Conservation (phyloP, 2,888 invertebrate species). For the Perdita meconis region DNA sequence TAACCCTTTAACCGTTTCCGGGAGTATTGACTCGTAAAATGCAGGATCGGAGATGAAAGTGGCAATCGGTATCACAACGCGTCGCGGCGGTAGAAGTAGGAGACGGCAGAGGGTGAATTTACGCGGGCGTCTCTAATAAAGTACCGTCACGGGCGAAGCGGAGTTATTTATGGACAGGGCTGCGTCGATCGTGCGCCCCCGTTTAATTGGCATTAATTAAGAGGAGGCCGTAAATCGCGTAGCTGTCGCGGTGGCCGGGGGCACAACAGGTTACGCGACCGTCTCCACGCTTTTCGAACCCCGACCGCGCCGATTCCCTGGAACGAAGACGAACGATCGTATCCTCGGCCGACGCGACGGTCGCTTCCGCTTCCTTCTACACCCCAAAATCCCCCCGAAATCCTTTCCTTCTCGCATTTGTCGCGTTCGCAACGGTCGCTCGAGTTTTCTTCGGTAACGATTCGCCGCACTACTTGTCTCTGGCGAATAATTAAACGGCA, state of each 20-base stretch:
- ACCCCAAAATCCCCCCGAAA: no score
- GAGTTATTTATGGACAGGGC: conserved; percentile 47
- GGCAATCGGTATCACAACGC: conserved; percentile 11
- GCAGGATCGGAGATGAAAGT: no score
- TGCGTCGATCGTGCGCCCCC: conserved; percentile 33
- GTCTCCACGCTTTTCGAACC: conserved; percentile 32
- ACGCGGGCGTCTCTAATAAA: conserved; percentile 30
- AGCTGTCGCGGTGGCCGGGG: conserved; percentile 26
- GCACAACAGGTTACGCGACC: conserved; percentile 43
- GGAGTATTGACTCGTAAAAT: no score
- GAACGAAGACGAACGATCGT: conserved; percentile 55
- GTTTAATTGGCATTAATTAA: conserved; percentile 62
- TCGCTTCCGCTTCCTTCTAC: background rate
- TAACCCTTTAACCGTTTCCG: no score
- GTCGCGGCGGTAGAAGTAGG: background rate
- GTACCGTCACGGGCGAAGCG: conserved; percentile 5
- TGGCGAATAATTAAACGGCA: conserved; percentile 32
- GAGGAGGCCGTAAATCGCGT: conserved; percentile 54
- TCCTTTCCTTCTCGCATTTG: no score
- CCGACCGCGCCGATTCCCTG: background rate
- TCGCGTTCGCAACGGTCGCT: background rate
- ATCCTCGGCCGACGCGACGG: background rate
- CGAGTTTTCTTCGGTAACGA: conserved; percentile 7
- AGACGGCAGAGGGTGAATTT: conserved; percentile 15
- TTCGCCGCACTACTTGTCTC: background rate